These are phyloP conservation scores for Scaptodrosophila latifasciaeformis DNA, from an alignment of 2,888 invertebrate species.

Conservation along the genomic window DNA sequence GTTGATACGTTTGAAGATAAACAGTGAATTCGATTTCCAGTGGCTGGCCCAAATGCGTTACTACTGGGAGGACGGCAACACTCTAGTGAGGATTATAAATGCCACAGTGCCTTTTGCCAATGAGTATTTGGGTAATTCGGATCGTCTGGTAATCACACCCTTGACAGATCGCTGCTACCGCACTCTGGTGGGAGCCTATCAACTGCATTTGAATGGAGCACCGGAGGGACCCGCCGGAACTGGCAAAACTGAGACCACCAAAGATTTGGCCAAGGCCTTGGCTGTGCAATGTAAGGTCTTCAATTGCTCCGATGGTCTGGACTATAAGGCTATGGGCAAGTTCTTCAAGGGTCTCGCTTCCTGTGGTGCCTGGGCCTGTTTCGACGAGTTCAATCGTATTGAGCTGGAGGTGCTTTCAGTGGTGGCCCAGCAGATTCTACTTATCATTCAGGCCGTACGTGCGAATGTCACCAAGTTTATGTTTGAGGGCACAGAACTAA, in stretches of 20 bases:
- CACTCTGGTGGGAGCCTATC: constrained; percentile 83
- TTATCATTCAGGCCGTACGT: constrained; percentile 81
- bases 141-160: constrained; percentile 79
- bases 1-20: constrained; percentile 76
- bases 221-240: constrained; percentile 88
- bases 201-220: constrained; percentile 82
- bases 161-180: constrained; percentile 82
- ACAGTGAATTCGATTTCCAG: constrained; percentile 80
- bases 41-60: constrained; percentile 84
- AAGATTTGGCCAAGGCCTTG: constrained; percentile 93
- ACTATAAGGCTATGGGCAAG: constrained; percentile 84
- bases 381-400: constrained; percentile 84
- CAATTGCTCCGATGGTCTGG: constrained; percentile 84
- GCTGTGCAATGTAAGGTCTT: constrained; percentile 90
- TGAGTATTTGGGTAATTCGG: constrained; percentile 83
- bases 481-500: constrained; percentile 80
- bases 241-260: constrained; percentile 93
- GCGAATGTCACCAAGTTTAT: constrained; percentile 77
- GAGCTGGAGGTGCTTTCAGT: constrained; percentile 84
- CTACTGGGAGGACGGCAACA: constrained; percentile 79
- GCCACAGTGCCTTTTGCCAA: constrained; percentile 82
- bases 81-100: constrained; percentile 80
- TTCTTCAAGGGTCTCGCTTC: constrained; percentile 83
- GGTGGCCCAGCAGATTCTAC: constrained; percentile 83
- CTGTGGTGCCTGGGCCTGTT: constrained; percentile 84